Evolutionary conservation across 2,888 invertebrate species (phyloP).

Genomic region (Uropetala carovei): DNA sequence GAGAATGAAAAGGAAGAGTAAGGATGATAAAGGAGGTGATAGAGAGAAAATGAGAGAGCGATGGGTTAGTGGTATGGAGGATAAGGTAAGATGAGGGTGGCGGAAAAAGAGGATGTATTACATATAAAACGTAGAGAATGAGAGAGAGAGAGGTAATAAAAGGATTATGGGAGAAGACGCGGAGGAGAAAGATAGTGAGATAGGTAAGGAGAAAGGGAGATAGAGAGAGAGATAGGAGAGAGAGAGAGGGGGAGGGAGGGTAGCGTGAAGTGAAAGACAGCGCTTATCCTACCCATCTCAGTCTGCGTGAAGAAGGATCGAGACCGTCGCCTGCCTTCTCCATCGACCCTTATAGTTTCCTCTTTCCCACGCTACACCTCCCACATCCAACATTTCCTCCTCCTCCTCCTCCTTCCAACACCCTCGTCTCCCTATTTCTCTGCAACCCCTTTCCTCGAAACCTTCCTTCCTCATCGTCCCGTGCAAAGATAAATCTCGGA

Average conservation of each 20-base stretch:
- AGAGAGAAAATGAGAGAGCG: not conserved
- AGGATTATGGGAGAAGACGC: not conserved
- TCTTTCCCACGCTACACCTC: not conserved
- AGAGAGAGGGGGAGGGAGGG: not conserved
- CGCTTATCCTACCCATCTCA: not conserved
- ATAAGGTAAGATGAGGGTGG: not conserved
- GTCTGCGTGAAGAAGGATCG: not conserved
- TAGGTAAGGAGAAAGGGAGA: not conserved
- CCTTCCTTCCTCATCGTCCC: slow-evolving; percentile 32
- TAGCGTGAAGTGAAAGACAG: slow-evolving; percentile 1
- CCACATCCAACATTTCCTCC: not conserved
- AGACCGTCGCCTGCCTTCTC: not conserved
- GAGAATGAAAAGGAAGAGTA: not conserved
- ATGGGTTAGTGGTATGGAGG: no score
- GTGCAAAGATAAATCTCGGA: slow-evolving; percentile 49
- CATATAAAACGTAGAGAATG: not conserved
- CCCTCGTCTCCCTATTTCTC: not conserved
- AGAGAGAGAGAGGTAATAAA: no score
- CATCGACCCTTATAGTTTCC: no score
- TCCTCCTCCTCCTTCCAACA: not conserved
- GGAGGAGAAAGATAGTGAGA: not conserved
- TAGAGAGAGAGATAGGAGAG: not conserved
- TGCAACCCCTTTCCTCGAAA: not conserved
- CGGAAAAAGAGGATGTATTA: not conserved
- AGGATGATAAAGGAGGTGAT: not conserved